Evolutionary conservation across 2,797 vertebrate species (phyloP).

Genomic region (Steatocranus sp.): DNA sequence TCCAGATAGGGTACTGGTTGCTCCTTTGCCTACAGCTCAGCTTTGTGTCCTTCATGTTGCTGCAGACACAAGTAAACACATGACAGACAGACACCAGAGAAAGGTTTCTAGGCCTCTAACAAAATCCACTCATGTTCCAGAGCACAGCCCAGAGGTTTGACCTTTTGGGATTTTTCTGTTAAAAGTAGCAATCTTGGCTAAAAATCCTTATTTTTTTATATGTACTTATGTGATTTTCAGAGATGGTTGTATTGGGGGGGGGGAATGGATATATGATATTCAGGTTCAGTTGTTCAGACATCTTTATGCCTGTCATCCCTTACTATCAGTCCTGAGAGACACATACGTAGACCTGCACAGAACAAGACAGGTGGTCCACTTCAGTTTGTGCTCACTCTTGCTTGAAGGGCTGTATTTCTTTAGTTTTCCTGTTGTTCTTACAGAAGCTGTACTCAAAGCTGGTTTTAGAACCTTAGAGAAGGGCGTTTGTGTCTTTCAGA

Average conservation of each 20-base stretch:
- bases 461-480: constrained; percentile 23
- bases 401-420: constrained; percentile 11
- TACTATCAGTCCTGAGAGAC: background rate
- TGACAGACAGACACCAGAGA: background rate
- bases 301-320: background rate
- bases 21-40: background rate
- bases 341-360: background rate
- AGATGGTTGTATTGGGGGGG: background rate
- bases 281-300: background rate
- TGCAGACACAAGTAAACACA: background rate
- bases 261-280: background rate
- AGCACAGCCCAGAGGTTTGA: background rate
- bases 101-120: background rate
- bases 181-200: background rate
- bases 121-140: background rate
- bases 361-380: background rate
- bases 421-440: background rate
- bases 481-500: constrained; percentile 36
- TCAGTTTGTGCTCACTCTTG: constrained; percentile 3
- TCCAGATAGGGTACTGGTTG: background rate
- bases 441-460: constrained; percentile 8
- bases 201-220: background rate
- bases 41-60: background rate
- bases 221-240: background rate
- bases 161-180: background rate